Conservation (phyloP, 2,797 vertebrate species). For the Phataginus tricuspis region DNA sequence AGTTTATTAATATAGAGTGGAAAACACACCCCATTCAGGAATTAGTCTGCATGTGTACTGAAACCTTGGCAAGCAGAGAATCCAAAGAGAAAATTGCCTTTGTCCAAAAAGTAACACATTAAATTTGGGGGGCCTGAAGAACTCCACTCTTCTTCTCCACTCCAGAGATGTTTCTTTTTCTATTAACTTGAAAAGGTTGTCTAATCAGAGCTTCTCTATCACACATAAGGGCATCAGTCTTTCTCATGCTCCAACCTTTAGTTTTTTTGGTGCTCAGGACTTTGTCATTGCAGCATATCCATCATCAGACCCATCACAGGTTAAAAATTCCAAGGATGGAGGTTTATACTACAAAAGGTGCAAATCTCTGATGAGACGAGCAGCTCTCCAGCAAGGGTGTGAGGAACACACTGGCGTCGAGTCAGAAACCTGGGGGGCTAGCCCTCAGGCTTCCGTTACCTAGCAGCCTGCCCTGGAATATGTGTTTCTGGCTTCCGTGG, state of each 20-base stretch:
- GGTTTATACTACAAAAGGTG: background rate
- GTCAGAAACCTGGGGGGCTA: background rate
- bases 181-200: background rate
- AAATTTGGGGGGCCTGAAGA: background rate
- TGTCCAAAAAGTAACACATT: background rate
- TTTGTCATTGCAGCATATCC: background rate
- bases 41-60: background rate
- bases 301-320: background rate
- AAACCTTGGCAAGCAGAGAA: background rate
- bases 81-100: slow-evolving; percentile 23
- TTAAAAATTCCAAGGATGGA: background rate
- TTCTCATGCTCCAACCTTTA: background rate
- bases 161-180: background rate
- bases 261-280: background rate
- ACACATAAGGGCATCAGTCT: background rate
- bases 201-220: background rate
- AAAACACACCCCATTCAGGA: background rate
- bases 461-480: background rate
- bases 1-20: background rate
- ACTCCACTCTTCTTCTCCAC: background rate
- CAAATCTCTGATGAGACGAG: background rate
- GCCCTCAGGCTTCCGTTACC: background rate
- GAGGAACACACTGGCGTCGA: background rate
- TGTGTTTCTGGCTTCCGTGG: background rate
- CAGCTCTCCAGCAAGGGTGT: background rate